Percentiles rank a stretch among this genome's conserved stretches.
phyloP scores from a whole-genome alignment of 2,113 vertebrate species.

The Baryphthengus martii region DNA sequence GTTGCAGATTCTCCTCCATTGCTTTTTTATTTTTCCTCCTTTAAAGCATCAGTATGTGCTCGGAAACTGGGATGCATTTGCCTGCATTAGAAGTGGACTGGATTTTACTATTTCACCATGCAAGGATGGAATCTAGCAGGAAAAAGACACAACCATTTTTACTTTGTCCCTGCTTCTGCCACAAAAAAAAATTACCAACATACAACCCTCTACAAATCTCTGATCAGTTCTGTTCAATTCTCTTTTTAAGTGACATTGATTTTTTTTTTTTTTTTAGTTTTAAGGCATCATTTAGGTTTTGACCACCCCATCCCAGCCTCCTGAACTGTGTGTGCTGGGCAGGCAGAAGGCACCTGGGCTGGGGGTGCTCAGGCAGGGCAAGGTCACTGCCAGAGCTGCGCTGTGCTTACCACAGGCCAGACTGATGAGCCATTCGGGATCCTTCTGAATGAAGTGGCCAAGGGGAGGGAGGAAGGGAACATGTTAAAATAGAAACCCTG shows the following conservation, averaged over 20 bases:
- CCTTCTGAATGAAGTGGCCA: neutral
- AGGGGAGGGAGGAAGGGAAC: neutral
- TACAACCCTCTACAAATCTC: neutral
- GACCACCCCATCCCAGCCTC: too few relatives aligned
- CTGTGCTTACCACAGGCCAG: neutral
- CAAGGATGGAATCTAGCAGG: neutral
- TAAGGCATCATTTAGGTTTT: neutral
- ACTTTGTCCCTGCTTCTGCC: neutral
- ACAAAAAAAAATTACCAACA: neutral
- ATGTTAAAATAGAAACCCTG: neutral
- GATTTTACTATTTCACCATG: neutral
- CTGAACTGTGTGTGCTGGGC: fast-evolving
- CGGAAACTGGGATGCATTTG: neutral
- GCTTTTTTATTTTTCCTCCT: neutral
- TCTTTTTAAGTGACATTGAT: neutral
- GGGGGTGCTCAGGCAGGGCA: neutral
- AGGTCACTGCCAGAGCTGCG: fast-evolving
- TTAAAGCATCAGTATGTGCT: neutral
- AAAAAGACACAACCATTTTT: neutral
- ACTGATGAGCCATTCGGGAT: fast-evolving
- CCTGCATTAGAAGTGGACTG: neutral
- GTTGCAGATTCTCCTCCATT: too few relatives aligned
- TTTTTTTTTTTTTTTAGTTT: too few relatives aligned
- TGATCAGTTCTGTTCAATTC: neutral
- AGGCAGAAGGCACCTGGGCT: neutral